Percentiles rank a stretch among this genome's conserved stretches.
These are phyloP conservation scores for Busseola fusca DNA, from an alignment of 2,888 invertebrate genomes.

Conservation along the genomic window DNA sequence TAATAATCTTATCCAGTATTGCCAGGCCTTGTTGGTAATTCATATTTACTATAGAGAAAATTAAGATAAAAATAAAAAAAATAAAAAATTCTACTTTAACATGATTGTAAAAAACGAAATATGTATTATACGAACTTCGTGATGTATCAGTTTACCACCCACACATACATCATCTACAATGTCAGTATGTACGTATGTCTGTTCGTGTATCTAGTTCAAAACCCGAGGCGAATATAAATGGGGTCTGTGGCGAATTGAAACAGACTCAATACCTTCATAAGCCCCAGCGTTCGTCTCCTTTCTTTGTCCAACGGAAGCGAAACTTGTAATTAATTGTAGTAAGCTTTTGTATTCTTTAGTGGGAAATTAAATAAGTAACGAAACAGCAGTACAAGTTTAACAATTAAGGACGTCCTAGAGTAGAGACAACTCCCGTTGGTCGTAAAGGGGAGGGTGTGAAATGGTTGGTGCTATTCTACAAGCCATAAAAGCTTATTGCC, in stretches of 20 bases:
- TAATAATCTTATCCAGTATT: too few relatives aligned
- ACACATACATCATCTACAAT: constrained; percentile 33
- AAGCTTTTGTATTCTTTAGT: constrained; percentile 46
- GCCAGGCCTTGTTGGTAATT: background rate
- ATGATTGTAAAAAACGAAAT: constrained; percentile 18
- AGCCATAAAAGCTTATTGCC: constrained; percentile 43
- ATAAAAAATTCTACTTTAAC: background rate
- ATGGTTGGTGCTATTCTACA: constrained; percentile 40
- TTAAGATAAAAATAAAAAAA: background rate
- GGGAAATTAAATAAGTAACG: constrained; percentile 41
- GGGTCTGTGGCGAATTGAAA: constrained; percentile 49
- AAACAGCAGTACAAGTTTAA: constrained; percentile 31
- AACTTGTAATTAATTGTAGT: constrained; percentile 51
- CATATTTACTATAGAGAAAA: background rate
- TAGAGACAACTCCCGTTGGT: constrained; percentile 10
- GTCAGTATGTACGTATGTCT: constrained; percentile 48
- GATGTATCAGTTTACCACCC: constrained; percentile 2
- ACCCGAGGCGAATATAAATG: constrained; percentile 55
- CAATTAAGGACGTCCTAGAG: constrained; percentile 27
- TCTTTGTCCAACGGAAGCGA: constrained; percentile 39
- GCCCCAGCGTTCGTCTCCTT: constrained; percentile 46
- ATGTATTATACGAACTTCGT: constrained; percentile 2
- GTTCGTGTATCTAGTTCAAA: constrained; percentile 50
- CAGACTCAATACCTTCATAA: constrained; percentile 50
- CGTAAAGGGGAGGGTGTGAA: constrained; percentile 35